A percentile compares a stretch with the other conserved stretches of the same genome.
Conservation (phyloP, 2,888 invertebrate species). For the Torymus auratus region DNA sequence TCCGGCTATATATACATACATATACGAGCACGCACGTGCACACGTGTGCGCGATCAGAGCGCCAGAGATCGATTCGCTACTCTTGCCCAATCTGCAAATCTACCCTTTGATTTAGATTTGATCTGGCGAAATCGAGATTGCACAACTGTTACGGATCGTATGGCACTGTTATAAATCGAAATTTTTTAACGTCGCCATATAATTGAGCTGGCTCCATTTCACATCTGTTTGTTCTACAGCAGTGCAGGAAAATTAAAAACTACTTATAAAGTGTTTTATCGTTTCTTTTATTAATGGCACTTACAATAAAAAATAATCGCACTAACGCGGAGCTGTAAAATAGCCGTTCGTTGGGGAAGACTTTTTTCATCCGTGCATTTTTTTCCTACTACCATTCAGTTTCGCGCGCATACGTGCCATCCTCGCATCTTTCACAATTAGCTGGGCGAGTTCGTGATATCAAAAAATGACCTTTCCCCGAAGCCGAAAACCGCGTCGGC, state of each 20-base stretch:
- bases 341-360: slow-evolving; percentile 45
- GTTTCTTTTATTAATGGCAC: slow-evolving; percentile 38
- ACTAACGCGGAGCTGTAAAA: slow-evolving; percentile 37
- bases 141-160: too few species aligned
- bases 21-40: too few species aligned
- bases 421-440: slow-evolving; percentile 68
- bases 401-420: slow-evolving; percentile 18
- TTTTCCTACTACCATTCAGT: slow-evolving; percentile 20
- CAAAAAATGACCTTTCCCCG: slow-evolving; percentile 73
- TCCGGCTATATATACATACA: slow-evolving; percentile 50
- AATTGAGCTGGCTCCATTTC: too few species aligned
- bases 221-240: too few species aligned
- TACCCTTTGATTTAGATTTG: neutral
- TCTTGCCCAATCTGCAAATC: neutral
- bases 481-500: slow-evolving; percentile 69
- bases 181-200: too few species aligned
- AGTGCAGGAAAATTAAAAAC: too few species aligned
- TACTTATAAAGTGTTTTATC: neutral
- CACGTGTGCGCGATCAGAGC: neutral
- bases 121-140: too few species aligned
- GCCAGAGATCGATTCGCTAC: neutral
- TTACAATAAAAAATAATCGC: slow-evolving; percentile 50
- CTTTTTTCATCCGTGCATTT: slow-evolving; percentile 35
- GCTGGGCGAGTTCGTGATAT: slow-evolving; percentile 68
- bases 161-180: neutral